Percentiles rank a stretch among this genome's conserved stretches.
These are phyloP conservation scores for Hololepta plana DNA, from an alignment of 2,888 invertebrate genomes.

Conservation along the genomic window DNA sequence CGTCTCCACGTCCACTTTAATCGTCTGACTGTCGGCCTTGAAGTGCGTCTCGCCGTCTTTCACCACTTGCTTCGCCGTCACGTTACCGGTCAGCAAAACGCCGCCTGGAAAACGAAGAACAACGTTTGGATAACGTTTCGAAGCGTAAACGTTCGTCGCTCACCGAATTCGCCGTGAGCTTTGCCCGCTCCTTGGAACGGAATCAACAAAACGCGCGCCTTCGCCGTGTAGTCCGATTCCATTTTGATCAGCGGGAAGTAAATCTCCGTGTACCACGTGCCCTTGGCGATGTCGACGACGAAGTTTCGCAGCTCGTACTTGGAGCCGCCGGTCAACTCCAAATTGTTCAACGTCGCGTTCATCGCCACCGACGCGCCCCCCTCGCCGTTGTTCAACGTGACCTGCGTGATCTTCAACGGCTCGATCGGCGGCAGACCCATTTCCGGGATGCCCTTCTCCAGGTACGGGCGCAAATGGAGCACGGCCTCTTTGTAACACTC, in stretches of 20 bases:
- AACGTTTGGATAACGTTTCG: too few species aligned
- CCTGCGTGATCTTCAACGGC: conserved; percentile 11
- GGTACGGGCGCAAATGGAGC: conserved; percentile 13
- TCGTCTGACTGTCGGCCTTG: not conserved
- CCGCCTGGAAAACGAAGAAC: too few species aligned
- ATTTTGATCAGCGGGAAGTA: conserved; percentile 6
- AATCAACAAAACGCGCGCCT: conserved; percentile 7
- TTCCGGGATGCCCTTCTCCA: conserved; percentile 20
- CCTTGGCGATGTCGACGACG: not conserved
- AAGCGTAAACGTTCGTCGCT: too few species aligned
- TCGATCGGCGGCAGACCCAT: conserved; percentile 18
- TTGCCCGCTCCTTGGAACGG: not conserved
- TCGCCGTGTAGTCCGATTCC: conserved; percentile 6
- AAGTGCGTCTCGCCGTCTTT: not conserved
- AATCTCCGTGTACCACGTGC: not conserved
- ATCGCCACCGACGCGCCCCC: not conserved
- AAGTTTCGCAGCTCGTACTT: not conserved
- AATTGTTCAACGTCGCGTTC: conserved; percentile 1
- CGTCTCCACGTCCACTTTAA: not conserved
- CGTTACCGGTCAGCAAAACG: not conserved
- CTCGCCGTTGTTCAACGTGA: not conserved
- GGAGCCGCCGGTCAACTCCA: not conserved
- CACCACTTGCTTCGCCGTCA: not conserved
- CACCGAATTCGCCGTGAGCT: conserved; percentile 1
- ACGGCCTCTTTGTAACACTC: conserved; percentile 16